Conservation (phyloP, 2,888 invertebrate genomes). For the Clusia tigrina region DNA sequence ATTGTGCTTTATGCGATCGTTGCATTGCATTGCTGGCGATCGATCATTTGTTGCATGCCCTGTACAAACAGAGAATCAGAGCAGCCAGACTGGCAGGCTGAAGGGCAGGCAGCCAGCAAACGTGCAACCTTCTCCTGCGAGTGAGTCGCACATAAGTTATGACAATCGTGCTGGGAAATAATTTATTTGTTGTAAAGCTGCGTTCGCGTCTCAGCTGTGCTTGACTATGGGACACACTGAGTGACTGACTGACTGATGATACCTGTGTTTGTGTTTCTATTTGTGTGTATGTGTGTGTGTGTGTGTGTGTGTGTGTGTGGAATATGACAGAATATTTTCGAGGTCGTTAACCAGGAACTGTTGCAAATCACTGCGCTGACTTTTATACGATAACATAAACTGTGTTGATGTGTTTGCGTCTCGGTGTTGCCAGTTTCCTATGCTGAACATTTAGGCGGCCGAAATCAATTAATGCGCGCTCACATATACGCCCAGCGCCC, state of each 20-base stretch:
- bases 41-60: not conserved
- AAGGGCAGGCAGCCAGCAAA: too few species aligned
- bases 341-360: not conserved
- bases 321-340: not conserved
- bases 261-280: too few species aligned
- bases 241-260: too few species aligned
- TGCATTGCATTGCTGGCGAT: not conserved
- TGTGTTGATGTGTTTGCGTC: not conserved
- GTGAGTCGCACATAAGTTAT: conserved; percentile 19
- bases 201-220: too few species aligned
- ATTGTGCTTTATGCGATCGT: conserved; percentile 4
- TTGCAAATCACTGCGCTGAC: too few species aligned
- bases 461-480: conserved; percentile 19
- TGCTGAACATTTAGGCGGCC: not conserved
- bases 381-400: conserved; percentile 2
- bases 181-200: conserved; percentile 14
- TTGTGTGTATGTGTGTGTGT: not conserved
- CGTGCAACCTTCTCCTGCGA: not conserved
- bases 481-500: not conserved
- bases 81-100: not conserved
- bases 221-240: too few species aligned
- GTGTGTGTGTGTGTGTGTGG: not conserved
- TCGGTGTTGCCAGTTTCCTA: not conserved
- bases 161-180: conserved; percentile 27
- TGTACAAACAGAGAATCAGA: not conserved